These are phyloP conservation scores for Anabas testudineus DNA, from an alignment of 2,797 vertebrate species.

Conservation along the genomic window DNA sequence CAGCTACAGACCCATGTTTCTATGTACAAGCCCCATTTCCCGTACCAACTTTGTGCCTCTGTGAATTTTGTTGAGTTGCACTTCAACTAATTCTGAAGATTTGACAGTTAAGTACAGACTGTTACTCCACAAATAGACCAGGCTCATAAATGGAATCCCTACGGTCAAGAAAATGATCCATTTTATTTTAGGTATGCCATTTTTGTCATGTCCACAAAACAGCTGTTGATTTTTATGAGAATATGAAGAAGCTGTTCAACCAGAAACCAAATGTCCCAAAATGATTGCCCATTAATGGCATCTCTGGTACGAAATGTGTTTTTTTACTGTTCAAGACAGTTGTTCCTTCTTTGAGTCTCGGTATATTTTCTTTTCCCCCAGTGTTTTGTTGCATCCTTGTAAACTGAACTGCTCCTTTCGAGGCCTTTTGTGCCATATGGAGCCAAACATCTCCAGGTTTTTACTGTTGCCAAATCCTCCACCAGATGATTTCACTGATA, in stretches of 20 bases:
- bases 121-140: no score
- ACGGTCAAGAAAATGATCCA: no score
- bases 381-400: not conserved
- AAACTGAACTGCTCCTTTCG: not conserved
- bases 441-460: slow-evolving; percentile 38
- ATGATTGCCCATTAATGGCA: not conserved
- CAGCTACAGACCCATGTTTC: no score
- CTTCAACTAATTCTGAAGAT: no score
- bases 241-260: not conserved
- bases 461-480: slow-evolving; percentile 34
- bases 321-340: not conserved
- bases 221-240: no score
- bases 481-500: slow-evolving; percentile 38
- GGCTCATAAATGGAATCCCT: no score
- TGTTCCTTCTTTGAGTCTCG: not conserved
- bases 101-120: no score
- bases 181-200: no score
- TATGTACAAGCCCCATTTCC: no score
- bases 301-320: not conserved
- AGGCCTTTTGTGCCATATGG: slow-evolving; percentile 34
- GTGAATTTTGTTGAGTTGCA: no score
- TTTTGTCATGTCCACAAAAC: no score
- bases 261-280: not conserved
- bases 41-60: no score
- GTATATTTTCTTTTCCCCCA: not conserved